Evolutionary conservation across 2,888 invertebrate species (phyloP).

Genomic region (Dryocosmus kuriphilus): DNA sequence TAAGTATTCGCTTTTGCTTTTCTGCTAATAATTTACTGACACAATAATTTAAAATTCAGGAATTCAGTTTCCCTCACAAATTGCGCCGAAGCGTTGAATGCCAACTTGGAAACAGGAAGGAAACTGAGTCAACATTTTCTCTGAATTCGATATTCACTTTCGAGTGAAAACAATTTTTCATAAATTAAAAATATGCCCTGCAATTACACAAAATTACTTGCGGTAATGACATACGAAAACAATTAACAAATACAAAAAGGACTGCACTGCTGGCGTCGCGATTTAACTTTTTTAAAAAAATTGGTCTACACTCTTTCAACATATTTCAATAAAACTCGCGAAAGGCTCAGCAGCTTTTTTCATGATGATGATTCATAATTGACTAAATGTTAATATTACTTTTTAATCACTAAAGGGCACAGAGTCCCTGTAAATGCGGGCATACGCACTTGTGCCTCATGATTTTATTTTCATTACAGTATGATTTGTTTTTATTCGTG

Average conservation of each 20-base stretch:
- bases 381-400: slow-evolving; percentile 70
- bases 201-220: slow-evolving; percentile 8
- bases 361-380: slow-evolving; percentile 68
- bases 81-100: neutral
- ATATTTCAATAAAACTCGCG: slow-evolving; percentile 52
- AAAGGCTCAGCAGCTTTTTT: slow-evolving; percentile 61
- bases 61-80: neutral
- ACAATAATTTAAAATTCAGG: neutral
- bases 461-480: slow-evolving; percentile 51
- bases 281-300: neutral
- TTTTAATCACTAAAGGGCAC: slow-evolving; percentile 65
- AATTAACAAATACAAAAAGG: neutral
- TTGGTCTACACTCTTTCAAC: slow-evolving; percentile 2
- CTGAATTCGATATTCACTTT: slow-evolving; percentile 19
- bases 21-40: neutral
- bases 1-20: slow-evolving; percentile 1
- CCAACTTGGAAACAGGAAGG: slow-evolving; percentile 26
- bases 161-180: slow-evolving; percentile 19
- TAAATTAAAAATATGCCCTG: slow-evolving; percentile 14
- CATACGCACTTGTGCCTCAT: slow-evolving; percentile 52
- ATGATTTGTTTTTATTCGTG: slow-evolving; percentile 58
- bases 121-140: slow-evolving; percentile 38
- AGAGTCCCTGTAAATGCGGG: slow-evolving; percentile 60
- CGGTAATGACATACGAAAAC: neutral
- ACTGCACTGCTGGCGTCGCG: neutral